phyloP scores from a whole-genome alignment of 92 coral and sea anemone species.

The Chrysogorgia sp. region DNA sequence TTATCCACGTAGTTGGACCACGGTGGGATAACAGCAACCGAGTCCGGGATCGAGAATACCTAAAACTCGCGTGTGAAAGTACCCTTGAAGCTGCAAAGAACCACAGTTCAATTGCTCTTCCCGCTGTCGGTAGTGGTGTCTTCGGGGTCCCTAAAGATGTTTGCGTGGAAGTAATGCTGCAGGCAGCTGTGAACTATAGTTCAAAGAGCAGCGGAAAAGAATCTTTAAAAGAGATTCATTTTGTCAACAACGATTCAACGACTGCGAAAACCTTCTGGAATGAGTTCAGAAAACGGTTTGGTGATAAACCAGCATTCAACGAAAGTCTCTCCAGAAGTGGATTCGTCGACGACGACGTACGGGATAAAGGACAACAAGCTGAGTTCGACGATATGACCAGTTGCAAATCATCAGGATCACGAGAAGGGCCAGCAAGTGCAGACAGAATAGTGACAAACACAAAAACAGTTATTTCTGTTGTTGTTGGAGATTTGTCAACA shows the following conservation, averaged over 20 bases:
- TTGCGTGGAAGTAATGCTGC: constrained; percentile 66
- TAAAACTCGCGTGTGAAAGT: constrained; percentile 6
- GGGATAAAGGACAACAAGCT: neutral
- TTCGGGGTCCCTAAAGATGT: constrained; percentile 64
- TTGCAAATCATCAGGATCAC: neutral
- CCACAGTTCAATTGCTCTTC: constrained; percentile 66
- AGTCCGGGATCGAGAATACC: neutral
- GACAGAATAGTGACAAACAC: constrained; percentile 4
- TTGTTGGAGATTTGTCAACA: constrained; percentile 39
- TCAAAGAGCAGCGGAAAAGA: constrained; percentile 28
- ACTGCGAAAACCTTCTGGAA: constrained; percentile 48
- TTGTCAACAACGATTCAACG: constrained; percentile 55
- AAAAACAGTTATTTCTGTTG: constrained; percentile 25
- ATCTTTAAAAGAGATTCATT: constrained; percentile 65
- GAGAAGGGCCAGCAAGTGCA: neutral
- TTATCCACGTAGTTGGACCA: constrained; percentile 47
- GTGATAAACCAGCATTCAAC: constrained; percentile 32
- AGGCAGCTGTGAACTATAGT: constrained; percentile 48
- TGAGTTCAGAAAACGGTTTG: constrained; percentile 60
- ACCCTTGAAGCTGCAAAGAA: constrained; percentile 33
- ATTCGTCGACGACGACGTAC: constrained; percentile 3
- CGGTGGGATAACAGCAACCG: constrained; percentile 28
- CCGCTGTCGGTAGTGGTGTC: constrained; percentile 73
- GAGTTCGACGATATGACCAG: constrained; percentile 13
- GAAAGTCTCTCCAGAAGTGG: neutral